Percentiles rank a stretch among this genome's conserved stretches.
Conservation (phyloP, 2,797 vertebrate species). For the Sciaenops ocellatus region DNA sequence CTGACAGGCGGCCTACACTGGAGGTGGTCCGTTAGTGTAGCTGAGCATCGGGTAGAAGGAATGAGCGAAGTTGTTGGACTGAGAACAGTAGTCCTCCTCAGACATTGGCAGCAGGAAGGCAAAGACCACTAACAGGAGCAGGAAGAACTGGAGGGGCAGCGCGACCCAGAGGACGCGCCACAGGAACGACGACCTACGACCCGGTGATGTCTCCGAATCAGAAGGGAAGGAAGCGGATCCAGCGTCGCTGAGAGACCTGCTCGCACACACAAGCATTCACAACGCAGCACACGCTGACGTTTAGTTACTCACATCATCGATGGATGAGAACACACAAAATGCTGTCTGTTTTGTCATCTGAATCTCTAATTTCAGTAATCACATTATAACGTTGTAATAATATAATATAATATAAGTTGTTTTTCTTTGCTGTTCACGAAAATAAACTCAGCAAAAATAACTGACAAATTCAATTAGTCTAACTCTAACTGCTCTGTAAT, state of each 20-base stretch:
- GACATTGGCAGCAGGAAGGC: conserved; percentile 92
- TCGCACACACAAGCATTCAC: conserved; percentile 62
- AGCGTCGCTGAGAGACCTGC: conserved; percentile 89
- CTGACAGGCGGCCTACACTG: conserved; percentile 83
- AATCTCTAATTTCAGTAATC: conserved; percentile 21
- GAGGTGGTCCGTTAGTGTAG: conserved; percentile 96
- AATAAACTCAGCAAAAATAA: conserved; percentile 35
- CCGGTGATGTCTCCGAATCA: conserved; percentile 76
- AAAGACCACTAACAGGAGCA: conserved; percentile 90
- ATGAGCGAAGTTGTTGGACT: conserved; percentile 94
- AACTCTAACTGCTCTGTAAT: conserved; percentile 38
- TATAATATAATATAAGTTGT: no score
- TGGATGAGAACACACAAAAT: background rate
- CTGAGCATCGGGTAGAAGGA: conserved; percentile 97
- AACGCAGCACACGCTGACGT: conserved; percentile 42
- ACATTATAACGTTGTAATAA: no score
- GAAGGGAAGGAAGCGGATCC: conserved; percentile 98
- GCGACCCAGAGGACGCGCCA: conserved; percentile 91
- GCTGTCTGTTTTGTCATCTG: conserved; percentile 13
- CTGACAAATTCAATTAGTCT: conserved; percentile 39
- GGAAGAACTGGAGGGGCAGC: conserved; percentile 92
- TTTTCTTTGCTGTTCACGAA: conserved; percentile 17
- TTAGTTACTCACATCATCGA: conserved; percentile 27
- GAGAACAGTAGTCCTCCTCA: conserved; percentile 92
- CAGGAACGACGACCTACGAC: conserved; percentile 81